Base-by-base conservation (phyloP, 2,113 vertebrate genomes). In the Pogonocichla stellata region DNA sequence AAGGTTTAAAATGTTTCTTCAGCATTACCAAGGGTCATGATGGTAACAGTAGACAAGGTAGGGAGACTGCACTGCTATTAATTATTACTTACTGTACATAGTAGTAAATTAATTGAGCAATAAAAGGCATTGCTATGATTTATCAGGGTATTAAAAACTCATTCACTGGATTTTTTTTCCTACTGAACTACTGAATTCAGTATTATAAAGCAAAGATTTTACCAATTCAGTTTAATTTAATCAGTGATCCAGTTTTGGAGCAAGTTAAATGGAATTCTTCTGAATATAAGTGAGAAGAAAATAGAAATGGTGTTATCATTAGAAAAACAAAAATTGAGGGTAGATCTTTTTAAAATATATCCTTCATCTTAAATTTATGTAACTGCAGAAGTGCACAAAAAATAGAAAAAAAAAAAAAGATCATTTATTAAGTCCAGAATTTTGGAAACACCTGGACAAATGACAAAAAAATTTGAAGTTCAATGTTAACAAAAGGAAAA, bases 71-170 rank as follows among this genome's bases (percentile, higher is more conserved):
- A 65, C 33, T 81, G 73, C 69, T 45, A 93, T 91, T 81, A 81
- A 92, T 91, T 95, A 84, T 84, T 88, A 73, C 87, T 91, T 84
- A 93, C 47, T 56, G 22, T 61, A 84, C 22, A 72, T 18, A 72
- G 65, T 34, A 48, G 45, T 64, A 86, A 97, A 95, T 81, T 94
- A 86, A 91, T 78, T 79, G 58, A 45, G 62, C 47, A 90, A 86
- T 92, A 95, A 94, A 93, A 95, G 42, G 67, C 83, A 83, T 61
- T 50, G 34, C 34, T 86, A 28, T 83, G 71, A 92, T 93, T 94
- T 94, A 82, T 93, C 96, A 75, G 36, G 74, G 72, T 83, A 80
- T 77, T 95, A 88, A 90, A 93, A 86, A 48, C 62, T 92, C 82
- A 66, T 96, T 80, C 71, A 65, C 2, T 66, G 5, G 10, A 64